Percentiles rank a stretch among this genome's conserved stretches.
These are phyloP conservation scores for Norana najaformis DNA, from an alignment of 2,888 invertebrate genomes.

Conservation along the genomic window DNA sequence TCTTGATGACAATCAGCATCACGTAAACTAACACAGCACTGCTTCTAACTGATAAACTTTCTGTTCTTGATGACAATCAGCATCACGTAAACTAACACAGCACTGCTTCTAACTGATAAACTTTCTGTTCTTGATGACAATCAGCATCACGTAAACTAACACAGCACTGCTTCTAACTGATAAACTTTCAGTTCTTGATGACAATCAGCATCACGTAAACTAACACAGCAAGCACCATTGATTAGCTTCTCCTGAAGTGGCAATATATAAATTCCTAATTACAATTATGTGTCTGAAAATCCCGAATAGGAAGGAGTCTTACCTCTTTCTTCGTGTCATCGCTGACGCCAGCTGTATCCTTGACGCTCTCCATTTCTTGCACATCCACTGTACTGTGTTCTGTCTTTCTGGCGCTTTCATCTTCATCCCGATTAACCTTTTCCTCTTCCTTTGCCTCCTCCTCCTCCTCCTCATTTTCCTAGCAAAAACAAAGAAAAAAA, in stretches of 20 bases:
- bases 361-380: slow-evolving; percentile 25
- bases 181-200: neutral
- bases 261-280: neutral
- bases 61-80: no score
- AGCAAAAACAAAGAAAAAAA: neutral
- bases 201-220: neutral
- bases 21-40: neutral
- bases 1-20: neutral
- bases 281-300: neutral
- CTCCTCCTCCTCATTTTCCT: neutral
- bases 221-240: neutral
- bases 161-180: neutral
- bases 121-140: no score
- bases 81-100: neutral
- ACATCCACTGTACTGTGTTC: slow-evolving; percentile 19
- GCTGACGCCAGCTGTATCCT: neutral
- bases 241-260: neutral
- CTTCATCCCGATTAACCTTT: neutral
- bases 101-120: neutral
- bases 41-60: no score
- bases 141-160: no score
- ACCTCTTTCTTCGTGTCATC: slow-evolving; percentile 18
- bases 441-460: slow-evolving; percentile 22
- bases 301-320: neutral
- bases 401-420: slow-evolving; percentile 18